These are phyloP conservation scores for Acanthochromis polyacanthus DNA, from an alignment of 2,113 vertebrate genomes.

Conservation along the genomic window DNA sequence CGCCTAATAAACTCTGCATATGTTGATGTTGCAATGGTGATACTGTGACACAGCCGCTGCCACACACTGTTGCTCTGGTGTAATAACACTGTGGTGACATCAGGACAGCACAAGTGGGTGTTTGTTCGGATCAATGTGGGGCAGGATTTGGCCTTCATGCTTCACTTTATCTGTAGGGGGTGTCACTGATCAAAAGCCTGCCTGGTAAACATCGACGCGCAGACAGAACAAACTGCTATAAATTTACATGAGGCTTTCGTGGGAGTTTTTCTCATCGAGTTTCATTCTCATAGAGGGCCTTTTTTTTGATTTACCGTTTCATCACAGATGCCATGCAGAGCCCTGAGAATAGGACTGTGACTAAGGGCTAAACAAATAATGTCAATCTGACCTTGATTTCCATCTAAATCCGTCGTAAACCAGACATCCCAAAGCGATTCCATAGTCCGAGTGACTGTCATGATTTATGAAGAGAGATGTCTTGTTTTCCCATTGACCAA, in stretches of 20 bases:
- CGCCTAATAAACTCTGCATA: neutral
- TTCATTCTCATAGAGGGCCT: constrained; percentile 1
- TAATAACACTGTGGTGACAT: constrained; percentile 38
- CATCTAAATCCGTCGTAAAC: neutral
- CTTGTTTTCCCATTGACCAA: neutral
- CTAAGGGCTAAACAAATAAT: constrained; percentile 6
- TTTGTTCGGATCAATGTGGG: constrained; percentile 67
- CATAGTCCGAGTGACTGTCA: neutral
- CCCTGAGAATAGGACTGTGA: neutral
- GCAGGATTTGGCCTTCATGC: constrained; percentile 68
- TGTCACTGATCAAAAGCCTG: constrained; percentile 47
- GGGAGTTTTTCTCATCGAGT: constrained; percentile 20
- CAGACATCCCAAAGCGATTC: neutral
- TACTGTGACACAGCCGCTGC: constrained; percentile 16
- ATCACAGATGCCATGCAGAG: constrained; percentile 3
- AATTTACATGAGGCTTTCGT: constrained; percentile 22
- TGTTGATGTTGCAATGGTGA: constrained; percentile 1
- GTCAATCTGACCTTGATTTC: constrained; percentile 12
- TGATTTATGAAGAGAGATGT: neutral
- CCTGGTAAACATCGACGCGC: constrained; percentile 37
- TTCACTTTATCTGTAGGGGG: constrained; percentile 59
- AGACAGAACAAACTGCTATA: constrained; percentile 17
- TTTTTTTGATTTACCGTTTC: constrained; percentile 3
- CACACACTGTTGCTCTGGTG: constrained; percentile 38
- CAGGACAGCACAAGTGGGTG: constrained; percentile 17